Percentiles rank a stretch among this genome's conserved stretches.
Evolutionary conservation across 1,140 invertebrate genomes (phyloP).

Genomic region (Musca vetustissima): DNA sequence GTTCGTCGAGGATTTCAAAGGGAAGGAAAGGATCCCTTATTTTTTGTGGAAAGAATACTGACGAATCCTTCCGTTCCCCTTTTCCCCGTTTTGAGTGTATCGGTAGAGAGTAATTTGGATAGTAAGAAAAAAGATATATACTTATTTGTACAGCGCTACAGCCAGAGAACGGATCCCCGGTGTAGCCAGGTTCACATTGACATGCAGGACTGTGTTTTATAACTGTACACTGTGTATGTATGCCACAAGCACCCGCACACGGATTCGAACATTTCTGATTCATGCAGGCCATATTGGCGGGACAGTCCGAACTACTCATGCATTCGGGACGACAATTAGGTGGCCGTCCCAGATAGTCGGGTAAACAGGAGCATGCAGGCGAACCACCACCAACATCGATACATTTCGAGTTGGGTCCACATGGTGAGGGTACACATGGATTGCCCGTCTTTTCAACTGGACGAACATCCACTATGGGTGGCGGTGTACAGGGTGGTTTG

Average conservation of each 20-base stretch:
- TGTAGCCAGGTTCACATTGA: constrained; percentile 71
- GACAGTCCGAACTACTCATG: constrained; percentile 72
- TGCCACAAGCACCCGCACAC: constrained; percentile 75
- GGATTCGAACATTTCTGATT: constrained; percentile 80
- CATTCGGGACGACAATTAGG: constrained; percentile 81
- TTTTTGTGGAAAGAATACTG: background rate
- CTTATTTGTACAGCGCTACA: constrained; percentile 60
- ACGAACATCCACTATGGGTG: constrained; percentile 41
- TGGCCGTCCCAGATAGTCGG: constrained; percentile 72
- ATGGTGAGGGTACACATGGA: constrained; percentile 71
- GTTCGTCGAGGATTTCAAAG: background rate
- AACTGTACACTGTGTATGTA: constrained; percentile 72
- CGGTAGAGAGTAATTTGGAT: background rate
- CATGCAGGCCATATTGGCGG: constrained; percentile 72
- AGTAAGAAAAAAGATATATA: constrained; percentile 35
- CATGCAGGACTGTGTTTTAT: constrained; percentile 76
- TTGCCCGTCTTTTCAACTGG: constrained; percentile 46
- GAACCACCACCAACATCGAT: constrained; percentile 67
- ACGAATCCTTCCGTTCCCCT: background rate
- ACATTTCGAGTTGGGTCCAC: constrained; percentile 78
- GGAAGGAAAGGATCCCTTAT: constrained; percentile 1
- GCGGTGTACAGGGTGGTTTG: constrained; percentile 12
- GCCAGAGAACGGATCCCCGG: constrained; percentile 72
- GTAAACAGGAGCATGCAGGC: constrained; percentile 74
- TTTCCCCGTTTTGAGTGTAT: background rate